Evolutionary conservation across 2,888 invertebrate genomes (phyloP), one percentile per base, ranked within the genome.

Genomic region (Torymus texanus): DNA sequence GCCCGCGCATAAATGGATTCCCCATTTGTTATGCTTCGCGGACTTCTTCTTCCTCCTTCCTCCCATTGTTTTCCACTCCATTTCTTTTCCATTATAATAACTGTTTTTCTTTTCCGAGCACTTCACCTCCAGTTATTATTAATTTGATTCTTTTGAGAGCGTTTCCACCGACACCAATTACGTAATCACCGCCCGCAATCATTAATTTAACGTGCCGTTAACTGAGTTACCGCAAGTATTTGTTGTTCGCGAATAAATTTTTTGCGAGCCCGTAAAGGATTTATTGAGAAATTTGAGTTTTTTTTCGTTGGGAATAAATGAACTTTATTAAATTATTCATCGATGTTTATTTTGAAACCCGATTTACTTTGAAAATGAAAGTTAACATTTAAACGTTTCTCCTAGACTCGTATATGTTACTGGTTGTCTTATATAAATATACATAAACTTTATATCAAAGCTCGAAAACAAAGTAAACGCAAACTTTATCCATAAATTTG

Each of bases 1-100:
- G 41, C 16, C 63, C 55, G 56, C 59, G 62, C 53, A 75, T 71
- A 77, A 79, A 81, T 68, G 70, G 50, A 73, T 65, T 73, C 55
- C 61, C 55, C 58, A 41, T 71, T 67, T 53, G 79, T 75, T 67
- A 75, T 58, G 76, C 68, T 68, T 55, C 50, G 74, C 62, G 29
- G 62, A 70, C 76, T 70, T 67, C 70, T 70, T 70, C 62, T 70
- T 70, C 62, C 70, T 76, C 10, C 53, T 74, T 72, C 62, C 66
- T 75, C 63, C 65, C 56, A 51, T 65, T 65, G 68, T 74, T 70
- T 62, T 71, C 58, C 72, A 68, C 73, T 72, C 61, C 41, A 63
- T 74, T 80, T 77, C 59, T 55, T 71, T 70, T 77, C 63, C n/a
- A 63, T 56, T 70, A 63, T 62, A 29, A 51, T 59, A 29, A 16